Evolutionary conservation across 2,113 vertebrate species (phyloP).

Genomic region (Kryptolebias marmoratus): DNA sequence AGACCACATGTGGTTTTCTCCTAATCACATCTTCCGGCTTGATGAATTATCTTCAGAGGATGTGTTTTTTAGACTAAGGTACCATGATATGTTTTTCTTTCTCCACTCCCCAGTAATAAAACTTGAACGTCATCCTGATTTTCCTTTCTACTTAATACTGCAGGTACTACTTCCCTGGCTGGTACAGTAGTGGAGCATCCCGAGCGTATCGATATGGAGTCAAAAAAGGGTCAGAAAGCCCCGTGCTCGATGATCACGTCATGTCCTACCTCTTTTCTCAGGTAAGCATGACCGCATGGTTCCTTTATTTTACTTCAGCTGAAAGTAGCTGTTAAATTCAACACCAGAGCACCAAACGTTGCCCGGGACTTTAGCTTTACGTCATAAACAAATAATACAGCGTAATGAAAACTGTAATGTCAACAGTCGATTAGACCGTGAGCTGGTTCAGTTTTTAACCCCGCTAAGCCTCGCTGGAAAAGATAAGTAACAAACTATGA

Average conservation of each 20-base stretch:
- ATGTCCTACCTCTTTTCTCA: constrained; percentile 95
- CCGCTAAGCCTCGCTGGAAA: neutral
- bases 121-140: neutral
- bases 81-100: neutral
- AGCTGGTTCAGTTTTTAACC: neutral
- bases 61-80: constrained; percentile 91
- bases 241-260: constrained; percentile 90
- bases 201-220: constrained; percentile 91
- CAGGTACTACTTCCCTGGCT: constrained; percentile 96
- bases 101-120: neutral
- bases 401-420: neutral
- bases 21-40: constrained; percentile 91
- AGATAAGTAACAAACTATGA: neutral
- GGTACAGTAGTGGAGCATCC: constrained; percentile 88
- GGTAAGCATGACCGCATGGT: constrained; percentile 74
- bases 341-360: neutral
- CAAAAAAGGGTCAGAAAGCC: constrained; percentile 87
- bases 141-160: neutral
- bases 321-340: neutral
- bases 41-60: constrained; percentile 84
- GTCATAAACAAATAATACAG: too few relatives aligned
- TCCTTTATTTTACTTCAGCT: neutral
- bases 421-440: neutral
- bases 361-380: neutral
- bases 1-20: constrained; percentile 91